phyloP scores from a whole-genome alignment of 2,888 invertebrate genomes.

The Argyresthia goedartella region DNA sequence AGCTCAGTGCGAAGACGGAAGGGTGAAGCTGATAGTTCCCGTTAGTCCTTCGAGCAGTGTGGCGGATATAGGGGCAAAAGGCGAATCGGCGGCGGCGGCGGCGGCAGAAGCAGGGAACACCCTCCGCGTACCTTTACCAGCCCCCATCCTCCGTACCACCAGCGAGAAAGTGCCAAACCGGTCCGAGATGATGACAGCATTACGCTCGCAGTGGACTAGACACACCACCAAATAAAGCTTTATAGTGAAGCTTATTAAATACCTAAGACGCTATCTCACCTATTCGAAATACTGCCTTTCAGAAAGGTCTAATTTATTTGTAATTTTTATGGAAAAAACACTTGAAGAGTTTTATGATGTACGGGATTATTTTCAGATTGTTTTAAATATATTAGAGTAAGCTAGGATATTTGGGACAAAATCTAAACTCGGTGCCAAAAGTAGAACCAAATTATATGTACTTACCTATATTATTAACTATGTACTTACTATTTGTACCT shows the following conservation, averaged over 20 bases:
- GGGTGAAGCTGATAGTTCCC: conserved; percentile 74
- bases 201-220: conserved; percentile 86
- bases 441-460: no score
- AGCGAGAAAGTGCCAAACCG: conserved; percentile 90
- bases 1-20: conserved; percentile 72
- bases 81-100: conserved; percentile 30
- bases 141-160: conserved; percentile 81
- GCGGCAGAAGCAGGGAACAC: conserved; percentile 21
- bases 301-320: neutral
- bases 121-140: conserved; percentile 67
- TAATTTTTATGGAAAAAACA: neutral
- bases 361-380: no score
- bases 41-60: conserved; percentile 62
- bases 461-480: no score
- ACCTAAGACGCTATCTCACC: no score
- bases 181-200: conserved; percentile 87
- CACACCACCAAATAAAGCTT: conserved; percentile 83
- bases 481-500: no score
- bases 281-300: neutral
- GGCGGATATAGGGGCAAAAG: conserved; percentile 26
- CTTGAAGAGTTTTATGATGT: no score
- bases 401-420: no score
- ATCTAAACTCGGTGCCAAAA: no score
- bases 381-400: no score
- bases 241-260: neutral